A percentile compares a stretch with the other conserved stretches of the same genome.
Evolutionary conservation across 2,797 vertebrate species (phyloP).

Genomic region (Sebastes taczanowskii): DNA sequence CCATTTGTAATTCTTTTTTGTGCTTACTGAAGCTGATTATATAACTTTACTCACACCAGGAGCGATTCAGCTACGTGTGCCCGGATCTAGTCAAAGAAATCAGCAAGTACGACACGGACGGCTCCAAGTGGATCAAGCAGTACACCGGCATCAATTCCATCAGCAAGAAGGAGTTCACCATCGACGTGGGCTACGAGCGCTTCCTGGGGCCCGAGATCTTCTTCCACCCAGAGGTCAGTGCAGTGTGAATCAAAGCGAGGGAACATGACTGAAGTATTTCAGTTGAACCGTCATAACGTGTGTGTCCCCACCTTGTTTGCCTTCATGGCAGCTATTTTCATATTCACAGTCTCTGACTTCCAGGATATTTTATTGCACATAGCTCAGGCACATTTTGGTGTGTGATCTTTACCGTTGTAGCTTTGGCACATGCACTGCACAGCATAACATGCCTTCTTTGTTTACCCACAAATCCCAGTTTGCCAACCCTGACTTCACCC

Average conservation of each 20-base stretch:
- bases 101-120: conserved; percentile 96
- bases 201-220: conserved; percentile 98
- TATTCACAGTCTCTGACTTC: neutral
- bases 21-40: neutral
- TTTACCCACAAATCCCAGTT: conserved; percentile 78
- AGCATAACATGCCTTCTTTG: neutral
- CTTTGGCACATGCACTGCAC: neutral
- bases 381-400: neutral
- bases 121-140: conserved; percentile 97
- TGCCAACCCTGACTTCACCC: conserved; percentile 97
- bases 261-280: neutral
- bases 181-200: conserved; percentile 97
- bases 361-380: neutral
- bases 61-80: conserved; percentile 96
- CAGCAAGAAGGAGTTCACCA: conserved; percentile 98
- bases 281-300: neutral
- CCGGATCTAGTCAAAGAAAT: conserved; percentile 99
- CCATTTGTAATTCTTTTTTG: neutral
- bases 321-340: neutral
- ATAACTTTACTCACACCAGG: conserved; percentile 72
- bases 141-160: conserved; percentile 96
- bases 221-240: conserved; percentile 93
- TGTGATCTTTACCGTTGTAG: no score
- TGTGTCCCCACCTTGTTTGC: neutral
- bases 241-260: neutral